These are phyloP conservation scores for Stomatorhinus ivindoensis DNA, from an alignment of 2,113 vertebrate genomes.

Conservation along the genomic window DNA sequence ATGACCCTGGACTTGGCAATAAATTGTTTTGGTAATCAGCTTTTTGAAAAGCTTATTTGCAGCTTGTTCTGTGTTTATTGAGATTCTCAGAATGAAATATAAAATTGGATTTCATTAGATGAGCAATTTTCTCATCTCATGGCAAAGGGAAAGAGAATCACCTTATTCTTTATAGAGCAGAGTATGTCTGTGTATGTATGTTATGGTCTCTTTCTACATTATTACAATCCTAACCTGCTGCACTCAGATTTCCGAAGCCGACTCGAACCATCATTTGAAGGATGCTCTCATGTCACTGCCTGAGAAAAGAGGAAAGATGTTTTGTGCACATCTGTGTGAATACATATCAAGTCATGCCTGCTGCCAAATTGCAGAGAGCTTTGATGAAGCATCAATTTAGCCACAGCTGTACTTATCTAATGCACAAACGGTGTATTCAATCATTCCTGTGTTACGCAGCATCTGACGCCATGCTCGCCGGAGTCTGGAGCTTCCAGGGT, in stretches of 20 bases:
- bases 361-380: slow-evolving; percentile 27
- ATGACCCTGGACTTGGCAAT: slow-evolving; percentile 61
- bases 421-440: slow-evolving; percentile 35
- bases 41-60: slow-evolving; percentile 75
- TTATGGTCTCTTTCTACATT: slow-evolving; percentile 37
- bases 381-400: slow-evolving; percentile 32
- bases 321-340: slow-evolving; percentile 10
- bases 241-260: not conserved
- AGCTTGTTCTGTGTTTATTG: slow-evolving; percentile 71
- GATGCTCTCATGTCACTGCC: not conserved
- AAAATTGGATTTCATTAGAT: slow-evolving; percentile 72
- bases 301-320: not conserved
- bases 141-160: slow-evolving; percentile 36
- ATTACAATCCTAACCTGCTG: slow-evolving; percentile 32
- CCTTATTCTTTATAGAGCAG: slow-evolving; percentile 40
- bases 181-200: slow-evolving; percentile 45
- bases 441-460: slow-evolving; percentile 18
- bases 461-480: not conserved
- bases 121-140: slow-evolving; percentile 60
- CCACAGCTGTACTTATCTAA: slow-evolving; percentile 32
- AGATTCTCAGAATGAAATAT: slow-evolving; percentile 66
- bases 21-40: slow-evolving; percentile 73
- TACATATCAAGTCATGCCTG: slow-evolving; percentile 13
- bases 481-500: slow-evolving; percentile 10
- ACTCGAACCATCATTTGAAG: not conserved